These are phyloP conservation scores for Myoxocephalus aenaeus DNA, from an alignment of 2,797 vertebrate species.

Conservation along the genomic window DNA sequence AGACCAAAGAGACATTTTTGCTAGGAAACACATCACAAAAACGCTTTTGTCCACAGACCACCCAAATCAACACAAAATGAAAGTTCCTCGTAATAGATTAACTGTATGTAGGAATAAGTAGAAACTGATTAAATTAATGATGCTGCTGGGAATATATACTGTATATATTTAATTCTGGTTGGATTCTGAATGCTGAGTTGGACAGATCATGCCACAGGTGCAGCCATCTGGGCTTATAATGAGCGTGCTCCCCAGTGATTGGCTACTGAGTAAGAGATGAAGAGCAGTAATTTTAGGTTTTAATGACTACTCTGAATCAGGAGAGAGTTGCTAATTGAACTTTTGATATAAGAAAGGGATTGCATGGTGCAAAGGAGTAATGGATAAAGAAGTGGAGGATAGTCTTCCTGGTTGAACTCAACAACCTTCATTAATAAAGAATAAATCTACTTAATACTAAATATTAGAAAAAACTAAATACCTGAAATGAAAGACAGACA, in stretches of 20 bases:
- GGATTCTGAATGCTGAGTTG: not conserved
- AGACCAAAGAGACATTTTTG: too few species aligned
- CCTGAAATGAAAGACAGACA: not conserved
- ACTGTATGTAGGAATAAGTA: not conserved
- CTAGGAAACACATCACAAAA: too few species aligned
- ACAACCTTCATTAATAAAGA: not conserved
- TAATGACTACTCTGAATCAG: slow-evolving; percentile 3
- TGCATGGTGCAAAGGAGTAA: not conserved
- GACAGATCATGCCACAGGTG: slow-evolving; percentile 3
- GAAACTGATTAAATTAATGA: slow-evolving; percentile 8
- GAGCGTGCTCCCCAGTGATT: slow-evolving; percentile 8
- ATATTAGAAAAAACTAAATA: not conserved
- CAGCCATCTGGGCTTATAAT: slow-evolving; percentile 20
- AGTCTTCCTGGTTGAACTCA: not conserved
- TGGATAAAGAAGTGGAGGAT: not conserved
- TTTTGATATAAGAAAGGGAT: slow-evolving; percentile 8
- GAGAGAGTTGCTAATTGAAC: slow-evolving; percentile 14
- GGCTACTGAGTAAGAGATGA: slow-evolving; percentile 8
- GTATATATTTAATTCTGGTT: not conserved
- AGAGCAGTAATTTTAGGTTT: not conserved
- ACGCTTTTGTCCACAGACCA: too few species aligned
- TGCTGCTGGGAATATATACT: not conserved
- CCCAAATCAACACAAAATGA: too few species aligned
- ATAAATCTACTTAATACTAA: not conserved
- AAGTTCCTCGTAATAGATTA: too few species aligned